Conservation (phyloP, 1,140 invertebrate species). For the Heliconius himera region DNA sequence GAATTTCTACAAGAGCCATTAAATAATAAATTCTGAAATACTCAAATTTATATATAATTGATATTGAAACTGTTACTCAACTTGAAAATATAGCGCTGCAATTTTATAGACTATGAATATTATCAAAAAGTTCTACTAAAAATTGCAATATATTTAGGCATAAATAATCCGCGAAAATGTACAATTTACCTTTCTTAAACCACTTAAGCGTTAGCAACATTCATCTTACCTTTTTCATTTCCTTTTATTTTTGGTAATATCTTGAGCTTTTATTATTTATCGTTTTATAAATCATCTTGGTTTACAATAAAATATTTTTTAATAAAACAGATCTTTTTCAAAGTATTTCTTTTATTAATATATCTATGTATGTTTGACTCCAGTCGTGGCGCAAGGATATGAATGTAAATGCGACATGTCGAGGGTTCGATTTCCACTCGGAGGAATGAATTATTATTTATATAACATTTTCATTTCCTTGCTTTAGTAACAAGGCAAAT, state of each 20-base stretch:
- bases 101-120: neutral
- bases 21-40: neutral
- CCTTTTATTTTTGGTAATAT: slow-evolving; percentile 6
- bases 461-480: too few relatives aligned
- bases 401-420: too few relatives aligned
- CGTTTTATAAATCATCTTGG: neutral
- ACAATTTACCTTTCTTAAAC: neutral
- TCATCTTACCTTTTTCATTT: slow-evolving; percentile 1
- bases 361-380: too few relatives aligned
- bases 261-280: neutral
- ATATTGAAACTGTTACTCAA: neutral
- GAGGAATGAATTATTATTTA: too few relatives aligned
- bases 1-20: neutral
- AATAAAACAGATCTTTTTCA: too few relatives aligned
- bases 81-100: neutral
- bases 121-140: neutral
- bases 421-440: too few relatives aligned
- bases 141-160: too few relatives aligned
- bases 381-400: too few relatives aligned
- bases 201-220: neutral
- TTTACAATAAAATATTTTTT: neutral
- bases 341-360: too few relatives aligned
- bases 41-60: neutral
- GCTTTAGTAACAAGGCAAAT: too few relatives aligned
- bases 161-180: too few relatives aligned